These are phyloP conservation scores for Limnephilus lunatus DNA, from an alignment of 2,888 invertebrate species.

Conservation along the genomic window DNA sequence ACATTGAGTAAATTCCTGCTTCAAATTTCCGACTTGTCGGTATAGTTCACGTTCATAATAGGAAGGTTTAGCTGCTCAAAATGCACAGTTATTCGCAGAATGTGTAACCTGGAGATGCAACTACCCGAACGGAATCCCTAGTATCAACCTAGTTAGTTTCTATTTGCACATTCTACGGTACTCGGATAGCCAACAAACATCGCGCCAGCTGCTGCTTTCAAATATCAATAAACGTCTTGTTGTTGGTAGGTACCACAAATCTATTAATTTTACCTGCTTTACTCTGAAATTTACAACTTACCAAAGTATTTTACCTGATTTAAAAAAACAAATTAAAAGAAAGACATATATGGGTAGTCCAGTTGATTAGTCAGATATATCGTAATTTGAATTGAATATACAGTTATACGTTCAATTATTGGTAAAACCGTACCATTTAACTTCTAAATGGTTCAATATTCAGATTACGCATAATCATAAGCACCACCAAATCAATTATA, in stretches of 20 bases:
- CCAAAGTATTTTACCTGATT: no score
- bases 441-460: no score
- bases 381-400: no score
- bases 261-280: neutral
- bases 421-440: no score
- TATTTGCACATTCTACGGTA: neutral
- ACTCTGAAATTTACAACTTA: neutral
- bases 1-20: neutral
- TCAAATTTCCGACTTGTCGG: neutral
- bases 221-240: neutral
- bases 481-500: no score
- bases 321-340: no score
- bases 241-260: neutral
- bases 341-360: no score
- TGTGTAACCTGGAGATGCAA: neutral
- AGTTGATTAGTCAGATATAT: no score
- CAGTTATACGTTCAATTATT: no score
- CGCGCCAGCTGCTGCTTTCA: neutral
- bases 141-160: neutral
- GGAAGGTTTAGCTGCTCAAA: neutral
- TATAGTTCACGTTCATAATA: neutral
- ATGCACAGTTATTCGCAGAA: neutral
- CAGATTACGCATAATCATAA: no score
- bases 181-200: neutral
- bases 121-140: neutral